Evolutionary conservation across 2,113 vertebrate genomes (phyloP), one percentile per base, ranked within the genome.

Genomic region (Cyphomyrus plagiostoma): DNA sequence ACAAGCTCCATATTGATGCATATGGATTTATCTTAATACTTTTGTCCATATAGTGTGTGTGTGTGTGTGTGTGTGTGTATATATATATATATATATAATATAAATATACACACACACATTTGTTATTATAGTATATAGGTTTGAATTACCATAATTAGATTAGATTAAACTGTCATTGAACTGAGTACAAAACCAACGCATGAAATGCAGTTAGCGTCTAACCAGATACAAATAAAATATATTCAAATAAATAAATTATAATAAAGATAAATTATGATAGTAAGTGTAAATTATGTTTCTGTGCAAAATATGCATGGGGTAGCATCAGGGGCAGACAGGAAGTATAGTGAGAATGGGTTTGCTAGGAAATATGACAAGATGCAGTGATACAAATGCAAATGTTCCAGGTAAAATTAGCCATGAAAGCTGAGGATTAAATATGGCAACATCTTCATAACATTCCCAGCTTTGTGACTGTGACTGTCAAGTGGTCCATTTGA

Each of bases 381-480:
- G 10, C 62, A 13, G n/a, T 30, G 3, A 70, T 70, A 70, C 62
- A 70, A 70, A 70, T 70, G n/a, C 62, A 70, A 70, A 70, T 70
- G 74, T 42, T 19, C 74, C 30, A 80, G 74, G 30, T 80, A 80
- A 80, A 74, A 80, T 80, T 80, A 80, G 74, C 74, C 74, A 80
- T 2, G 62, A 70, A 70, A 70, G 62, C 62, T 3, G 62, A 70
- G 62, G 62, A 70, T 80, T 80, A 42, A 80, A 42, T 80, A 42
- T 80, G 74, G 13, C 17, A 80, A 17, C 74, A 80, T 80, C 35
- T 80, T 70, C 26, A 26, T 80, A 80, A 80, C 74, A 80, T 42
- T 7, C 13, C 35, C 74, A 42, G 74, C 35, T 80, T 80, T 80
- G 35, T 80, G 74, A 74, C 66, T 74, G 66, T 1, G 66, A 42